phyloP scores from a whole-genome alignment of 1,140 invertebrate species.

The Brachionus rubens region DNA sequence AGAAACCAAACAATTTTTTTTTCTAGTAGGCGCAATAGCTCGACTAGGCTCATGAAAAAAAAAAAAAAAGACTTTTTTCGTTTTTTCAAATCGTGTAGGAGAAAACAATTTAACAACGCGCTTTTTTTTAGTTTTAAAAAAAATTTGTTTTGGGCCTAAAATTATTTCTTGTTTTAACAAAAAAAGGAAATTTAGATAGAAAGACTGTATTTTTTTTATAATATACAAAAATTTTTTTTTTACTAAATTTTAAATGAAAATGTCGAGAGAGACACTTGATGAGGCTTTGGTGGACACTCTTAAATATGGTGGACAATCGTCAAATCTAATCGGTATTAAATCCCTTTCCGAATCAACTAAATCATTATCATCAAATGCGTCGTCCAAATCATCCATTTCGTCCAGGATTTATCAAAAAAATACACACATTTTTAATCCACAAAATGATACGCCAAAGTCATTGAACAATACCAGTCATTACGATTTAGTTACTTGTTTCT shows the following conservation, averaged over 20 bases:
- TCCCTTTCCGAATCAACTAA: constrained; percentile 29
- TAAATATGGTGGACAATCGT: not conserved
- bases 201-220: not conserved
- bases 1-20: no score
- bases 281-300: constrained; percentile 11
- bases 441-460: not conserved
- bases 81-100: no score
- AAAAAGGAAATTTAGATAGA: constrained; percentile 29
- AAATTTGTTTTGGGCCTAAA: constrained; percentile 4
- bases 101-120: no score
- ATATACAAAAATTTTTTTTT: not conserved
- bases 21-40: no score
- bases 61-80: no score
- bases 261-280: constrained; percentile 27
- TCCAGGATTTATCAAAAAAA: not conserved
- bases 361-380: constrained; percentile 26
- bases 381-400: not conserved
- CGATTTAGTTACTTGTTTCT: constrained; percentile 51
- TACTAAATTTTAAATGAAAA: not conserved
- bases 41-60: no score
- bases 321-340: constrained; percentile 21
- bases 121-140: no score
- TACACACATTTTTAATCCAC: not conserved
- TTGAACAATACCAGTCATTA: constrained; percentile 47
- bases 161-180: not conserved